Percentiles rank a stretch among this genome's conserved stretches.
Conservation (phyloP, 2,113 vertebrate genomes). For the Melospiza melodia region DNA sequence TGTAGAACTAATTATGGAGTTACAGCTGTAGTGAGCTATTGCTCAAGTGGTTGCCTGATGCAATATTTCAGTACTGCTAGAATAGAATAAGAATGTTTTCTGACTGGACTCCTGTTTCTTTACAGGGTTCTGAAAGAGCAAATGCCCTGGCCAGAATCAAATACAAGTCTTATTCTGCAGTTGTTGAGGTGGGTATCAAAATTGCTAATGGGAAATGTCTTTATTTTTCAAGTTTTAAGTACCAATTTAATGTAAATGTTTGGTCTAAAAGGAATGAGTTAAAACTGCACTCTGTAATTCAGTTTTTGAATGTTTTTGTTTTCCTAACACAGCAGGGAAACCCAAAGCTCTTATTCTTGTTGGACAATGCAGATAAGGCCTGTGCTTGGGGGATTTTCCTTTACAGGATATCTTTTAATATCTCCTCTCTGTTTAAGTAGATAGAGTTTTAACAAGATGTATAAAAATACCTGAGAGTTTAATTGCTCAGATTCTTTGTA, state of each 20-base stretch:
- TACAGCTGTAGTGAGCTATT: not conserved
- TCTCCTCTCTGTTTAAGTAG: rapidly evolving
- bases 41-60: not conserved
- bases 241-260: not conserved
- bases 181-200: slow-evolving; percentile 78
- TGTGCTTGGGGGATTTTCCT: not conserved
- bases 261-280: not conserved
- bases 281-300: not conserved
- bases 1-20: not conserved
- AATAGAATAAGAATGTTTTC: not conserved
- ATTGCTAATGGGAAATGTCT: not conserved
- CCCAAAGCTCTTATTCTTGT: not conserved
- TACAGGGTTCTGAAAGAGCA: slow-evolving; percentile 84
- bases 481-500: not conserved
- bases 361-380: not conserved
- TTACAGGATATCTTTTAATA: not conserved
- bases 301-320: not conserved
- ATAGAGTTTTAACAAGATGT: not conserved
- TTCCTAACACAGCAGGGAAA: not conserved
- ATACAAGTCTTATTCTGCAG: slow-evolving; percentile 82
- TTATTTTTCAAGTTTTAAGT: not conserved
- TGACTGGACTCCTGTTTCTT: slow-evolving; percentile 7
- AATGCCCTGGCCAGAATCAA: slow-evolving; percentile 86
- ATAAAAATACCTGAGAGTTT: not conserved
- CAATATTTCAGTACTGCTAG: not conserved